A percentile compares a stretch with the other conserved stretches of the same genome.
These are phyloP conservation scores for Thamnaconus septentrionalis DNA, from an alignment of 2,113 vertebrate genomes.

Conservation along the genomic window DNA sequence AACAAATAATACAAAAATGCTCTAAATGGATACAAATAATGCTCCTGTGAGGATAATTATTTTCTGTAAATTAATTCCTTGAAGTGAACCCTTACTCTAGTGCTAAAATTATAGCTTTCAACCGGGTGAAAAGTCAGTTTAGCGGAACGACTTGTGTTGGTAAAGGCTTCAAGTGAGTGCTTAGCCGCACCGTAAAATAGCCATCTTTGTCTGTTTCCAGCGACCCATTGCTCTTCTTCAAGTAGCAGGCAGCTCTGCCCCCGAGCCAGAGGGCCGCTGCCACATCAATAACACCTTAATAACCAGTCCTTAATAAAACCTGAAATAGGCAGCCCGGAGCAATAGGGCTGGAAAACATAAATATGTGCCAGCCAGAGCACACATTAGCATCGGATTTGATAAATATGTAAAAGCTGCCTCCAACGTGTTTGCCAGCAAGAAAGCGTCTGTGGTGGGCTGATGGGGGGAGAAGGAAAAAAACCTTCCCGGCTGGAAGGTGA, in stretches of 20 bases:
- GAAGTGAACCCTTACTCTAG: too few species aligned
- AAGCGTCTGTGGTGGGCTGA: slow-evolving; percentile 30
- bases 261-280: slow-evolving; percentile 40
- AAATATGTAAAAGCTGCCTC: slow-evolving; percentile 39
- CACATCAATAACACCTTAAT: slow-evolving; percentile 58
- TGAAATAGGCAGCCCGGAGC: slow-evolving; percentile 34
- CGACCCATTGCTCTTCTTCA: slow-evolving; percentile 18
- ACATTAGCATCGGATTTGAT: slow-evolving; percentile 32
- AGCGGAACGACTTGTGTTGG: too few species aligned
- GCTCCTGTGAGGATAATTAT: too few species aligned
- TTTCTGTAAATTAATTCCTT: too few species aligned
- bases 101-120: too few species aligned
- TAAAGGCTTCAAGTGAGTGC: too few species aligned
- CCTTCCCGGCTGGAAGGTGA: slow-evolving; percentile 34
- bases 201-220: slow-evolving; percentile 16
- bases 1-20: too few species aligned
- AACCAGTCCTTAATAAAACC: slow-evolving; percentile 44
- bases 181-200: slow-evolving; percentile 7
- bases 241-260: slow-evolving; percentile 15
- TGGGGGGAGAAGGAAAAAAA: slow-evolving; percentile 23
- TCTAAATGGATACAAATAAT: too few species aligned
- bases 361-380: slow-evolving; percentile 23
- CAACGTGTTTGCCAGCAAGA: slow-evolving; percentile 36
- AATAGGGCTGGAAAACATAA: slow-evolving; percentile 34
- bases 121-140: too few species aligned